Conservation (phyloP, 2,888 invertebrate species). For the Nemoura dubitans region DNA sequence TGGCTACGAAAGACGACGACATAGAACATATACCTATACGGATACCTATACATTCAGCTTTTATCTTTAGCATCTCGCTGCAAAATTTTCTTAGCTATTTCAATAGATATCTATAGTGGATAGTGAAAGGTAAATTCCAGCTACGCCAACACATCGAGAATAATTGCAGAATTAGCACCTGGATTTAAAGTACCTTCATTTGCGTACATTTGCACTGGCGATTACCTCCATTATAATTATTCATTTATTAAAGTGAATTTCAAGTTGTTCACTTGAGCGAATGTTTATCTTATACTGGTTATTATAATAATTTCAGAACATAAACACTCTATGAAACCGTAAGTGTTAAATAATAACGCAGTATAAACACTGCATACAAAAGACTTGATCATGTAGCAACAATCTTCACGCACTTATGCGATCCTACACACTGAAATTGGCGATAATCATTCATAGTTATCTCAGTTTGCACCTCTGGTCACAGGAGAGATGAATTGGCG, state of each 20-base stretch:
- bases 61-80: background rate
- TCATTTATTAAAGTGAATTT: constrained; percentile 12
- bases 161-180: constrained; percentile 12
- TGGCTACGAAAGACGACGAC: background rate
- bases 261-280: constrained; percentile 7
- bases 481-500: background rate
- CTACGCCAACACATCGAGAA: background rate
- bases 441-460: background rate
- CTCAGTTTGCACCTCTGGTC: no score
- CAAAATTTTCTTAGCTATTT: background rate
- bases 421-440: background rate
- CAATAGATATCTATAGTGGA: background rate
- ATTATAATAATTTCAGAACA: constrained; percentile 12
- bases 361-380: constrained; percentile 4
- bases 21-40: background rate
- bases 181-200: background rate
- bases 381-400: background rate
- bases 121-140: background rate
- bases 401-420: background rate
- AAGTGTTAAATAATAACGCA: background rate
- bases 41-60: no score
- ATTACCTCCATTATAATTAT: constrained; percentile 12
- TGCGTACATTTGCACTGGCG: background rate
- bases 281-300: constrained; percentile 12
- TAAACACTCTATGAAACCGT: constrained; percentile 7